Conservation (phyloP, 2,797 vertebrate genomes). For the Falco novaeseelandiae region DNA sequence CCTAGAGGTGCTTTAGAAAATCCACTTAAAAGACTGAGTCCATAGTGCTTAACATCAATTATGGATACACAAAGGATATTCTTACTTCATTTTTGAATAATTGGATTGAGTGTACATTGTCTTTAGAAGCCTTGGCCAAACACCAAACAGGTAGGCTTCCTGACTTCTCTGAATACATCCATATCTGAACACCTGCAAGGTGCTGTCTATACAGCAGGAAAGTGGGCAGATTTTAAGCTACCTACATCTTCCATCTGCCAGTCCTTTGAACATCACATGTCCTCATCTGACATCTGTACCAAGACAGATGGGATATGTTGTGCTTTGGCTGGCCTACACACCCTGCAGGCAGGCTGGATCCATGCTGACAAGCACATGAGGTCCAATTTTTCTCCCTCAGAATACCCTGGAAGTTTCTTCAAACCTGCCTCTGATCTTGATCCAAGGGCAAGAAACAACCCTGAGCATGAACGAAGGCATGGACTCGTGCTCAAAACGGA, state of each 20-base stretch:
- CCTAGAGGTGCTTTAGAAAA: background rate
- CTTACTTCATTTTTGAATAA: background rate
- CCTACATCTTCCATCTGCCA: background rate
- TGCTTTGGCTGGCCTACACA: background rate
- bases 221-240: background rate
- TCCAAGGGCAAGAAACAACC: background rate
- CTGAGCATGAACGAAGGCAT: background rate
- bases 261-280: background rate
- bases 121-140: background rate
- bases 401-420: background rate
- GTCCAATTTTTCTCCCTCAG: background rate
- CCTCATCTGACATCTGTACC: constrained; percentile 16
- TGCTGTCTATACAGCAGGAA: background rate
- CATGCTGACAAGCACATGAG: background rate
- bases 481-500: background rate
- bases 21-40: background rate
- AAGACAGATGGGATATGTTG: background rate
- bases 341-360: background rate
- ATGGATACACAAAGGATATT: background rate
- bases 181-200: background rate
- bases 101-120: background rate
- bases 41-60: background rate
- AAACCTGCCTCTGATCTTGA: background rate
- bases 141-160: background rate
- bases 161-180: background rate